Evolutionary conservation across 2,113 vertebrate genomes (phyloP).

Genomic region (Eulemur rufifrons): DNA sequence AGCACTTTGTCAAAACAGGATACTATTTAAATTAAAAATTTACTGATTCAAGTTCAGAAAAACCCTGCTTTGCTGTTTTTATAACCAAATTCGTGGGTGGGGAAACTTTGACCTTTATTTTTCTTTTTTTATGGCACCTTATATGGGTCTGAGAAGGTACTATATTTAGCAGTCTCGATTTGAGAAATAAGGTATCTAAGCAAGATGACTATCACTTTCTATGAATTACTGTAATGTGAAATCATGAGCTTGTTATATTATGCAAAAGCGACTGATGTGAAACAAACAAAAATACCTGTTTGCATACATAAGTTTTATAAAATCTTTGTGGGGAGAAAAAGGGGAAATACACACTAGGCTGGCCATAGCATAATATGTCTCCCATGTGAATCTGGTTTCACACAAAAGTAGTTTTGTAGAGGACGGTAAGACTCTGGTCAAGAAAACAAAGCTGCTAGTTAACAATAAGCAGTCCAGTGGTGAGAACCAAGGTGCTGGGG

Average conservation of each 20-base stretch:
- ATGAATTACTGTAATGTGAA: slow-evolving; percentile 88
- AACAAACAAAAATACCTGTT: slow-evolving; percentile 88
- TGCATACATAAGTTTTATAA: slow-evolving; percentile 82
- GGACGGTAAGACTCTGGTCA: not conserved
- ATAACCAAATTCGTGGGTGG: slow-evolving; percentile 82
- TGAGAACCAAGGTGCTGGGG: not conserved
- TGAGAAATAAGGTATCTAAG: slow-evolving; percentile 81
- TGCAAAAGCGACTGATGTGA: slow-evolving; percentile 86
- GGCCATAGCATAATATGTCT: slow-evolving; percentile 74
- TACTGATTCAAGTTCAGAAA: slow-evolving; percentile 79
- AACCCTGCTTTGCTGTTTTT: slow-evolving; percentile 79
- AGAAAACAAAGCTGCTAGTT: not conserved
- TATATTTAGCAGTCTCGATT: slow-evolving; percentile 84
- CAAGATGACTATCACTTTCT: slow-evolving; percentile 85
- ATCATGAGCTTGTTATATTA: slow-evolving; percentile 84
- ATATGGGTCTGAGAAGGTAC: slow-evolving; percentile 77
- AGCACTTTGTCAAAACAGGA: slow-evolving; percentile 93
- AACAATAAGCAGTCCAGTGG: too few relatives aligned
- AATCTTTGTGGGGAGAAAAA: slow-evolving; percentile 84
- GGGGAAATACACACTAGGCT: slow-evolving; percentile 82
- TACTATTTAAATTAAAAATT: slow-evolving; percentile 85
- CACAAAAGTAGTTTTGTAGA: slow-evolving; percentile 37
- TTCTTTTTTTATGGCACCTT: slow-evolving; percentile 66
- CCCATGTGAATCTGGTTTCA: slow-evolving; percentile 68
- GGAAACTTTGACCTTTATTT: slow-evolving; percentile 77